Evolutionary conservation across 2,797 vertebrate species (phyloP), one percentile per base, ranked within the genome.

Genomic region (Merluccius polli): DNA sequence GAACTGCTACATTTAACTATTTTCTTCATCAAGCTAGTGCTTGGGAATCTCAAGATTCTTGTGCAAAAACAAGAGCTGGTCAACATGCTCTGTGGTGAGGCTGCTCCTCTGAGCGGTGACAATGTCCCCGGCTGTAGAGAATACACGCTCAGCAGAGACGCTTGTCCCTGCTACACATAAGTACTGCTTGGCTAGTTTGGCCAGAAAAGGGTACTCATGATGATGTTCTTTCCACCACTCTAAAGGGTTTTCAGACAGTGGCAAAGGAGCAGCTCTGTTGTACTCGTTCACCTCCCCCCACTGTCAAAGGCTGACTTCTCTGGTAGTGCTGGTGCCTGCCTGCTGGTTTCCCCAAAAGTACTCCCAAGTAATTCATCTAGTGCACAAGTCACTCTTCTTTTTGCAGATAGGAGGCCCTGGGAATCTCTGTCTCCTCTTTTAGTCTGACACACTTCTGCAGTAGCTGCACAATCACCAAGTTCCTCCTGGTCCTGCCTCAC

Each of bases 191-290:
- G 75, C 65, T 35, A 75, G 31, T 36, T 76, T 71, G 2, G 75
- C 65, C 67, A 75, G 74, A 12, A 70, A 32, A 75, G 74, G 74
- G 21, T 75, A 75, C 65, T 75, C 75, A 71, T 6, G 67, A 32
- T 48, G 68, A 52, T 76, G 75, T 70, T 76, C 21, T 63, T 71
- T 76, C 74, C 68, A 71, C 74, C 74, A 71, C 32, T n/a, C 36
- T 35, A 35, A 35, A 3, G 33, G 67, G 9, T 27, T 52, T 24
- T 44, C 67, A 44, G 74, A 71, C 27, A 21, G 68, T 71, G 74
- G 38, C 68, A 76, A 75, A 70, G 67, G 6, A 44, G 73, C 21
- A 33, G 73, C 68, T 70, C 12, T 48, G 29, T n/a, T 73, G 44
- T 33, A 52, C 10, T 18, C 12, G 30, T 38, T 76, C 69, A 70